Percentiles rank a stretch among this genome's conserved stretches.
phyloP scores from a whole-genome alignment of 2,113 vertebrate species.

The Corvus moneduloides region DNA sequence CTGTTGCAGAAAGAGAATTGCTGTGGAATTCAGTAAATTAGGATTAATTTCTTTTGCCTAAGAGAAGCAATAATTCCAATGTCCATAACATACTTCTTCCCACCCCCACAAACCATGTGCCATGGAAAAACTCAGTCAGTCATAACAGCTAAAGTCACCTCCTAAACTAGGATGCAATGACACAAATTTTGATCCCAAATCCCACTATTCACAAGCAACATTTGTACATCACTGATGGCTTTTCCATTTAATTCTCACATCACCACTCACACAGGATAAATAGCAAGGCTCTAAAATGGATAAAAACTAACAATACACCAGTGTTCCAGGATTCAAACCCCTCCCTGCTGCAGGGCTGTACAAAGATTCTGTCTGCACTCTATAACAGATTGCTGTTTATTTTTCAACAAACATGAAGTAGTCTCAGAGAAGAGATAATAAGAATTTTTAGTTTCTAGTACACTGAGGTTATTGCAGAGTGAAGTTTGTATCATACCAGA shows the following conservation, averaged over 20 bases:
- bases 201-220: neutral
- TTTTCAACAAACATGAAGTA: neutral
- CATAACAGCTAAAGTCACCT: neutral
- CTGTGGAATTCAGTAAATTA: slow-evolving; percentile 6
- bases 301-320: neutral
- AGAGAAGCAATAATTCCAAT: neutral
- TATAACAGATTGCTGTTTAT: neutral
- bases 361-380: neutral
- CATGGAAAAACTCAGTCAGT: neutral
- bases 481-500: neutral
- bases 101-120: neutral
- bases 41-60: neutral
- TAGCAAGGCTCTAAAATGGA: neutral
- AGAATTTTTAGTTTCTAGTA: neutral
- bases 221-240: neutral
- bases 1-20: neutral
- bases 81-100: neutral
- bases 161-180: neutral
- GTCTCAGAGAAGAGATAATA: neutral
- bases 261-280: neutral
- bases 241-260: neutral
- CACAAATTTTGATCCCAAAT: neutral
- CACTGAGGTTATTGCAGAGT: neutral
- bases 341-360: neutral
- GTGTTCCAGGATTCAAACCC: neutral